Evolutionary conservation across 2,888 invertebrate genomes (phyloP).

Genomic region (Temnothorax unifasciatus): DNA sequence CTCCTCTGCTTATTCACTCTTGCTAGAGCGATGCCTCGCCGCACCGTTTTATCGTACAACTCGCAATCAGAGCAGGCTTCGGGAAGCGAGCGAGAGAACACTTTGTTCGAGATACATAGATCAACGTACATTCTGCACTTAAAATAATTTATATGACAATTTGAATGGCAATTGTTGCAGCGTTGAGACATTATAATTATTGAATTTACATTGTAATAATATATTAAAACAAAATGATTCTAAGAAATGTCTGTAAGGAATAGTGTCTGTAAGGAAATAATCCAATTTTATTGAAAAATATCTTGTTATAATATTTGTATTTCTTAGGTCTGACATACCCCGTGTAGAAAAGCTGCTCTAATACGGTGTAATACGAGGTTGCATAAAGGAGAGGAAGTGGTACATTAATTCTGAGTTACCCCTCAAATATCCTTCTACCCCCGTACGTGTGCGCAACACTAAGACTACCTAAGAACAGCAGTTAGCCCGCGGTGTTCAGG

Average conservation of each 20-base stretch:
- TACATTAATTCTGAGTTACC: conserved; percentile 84
- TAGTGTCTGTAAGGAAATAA: not conserved
- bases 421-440: conserved; percentile 80
- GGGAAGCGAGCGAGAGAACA: not conserved
- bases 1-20: conserved; percentile 56
- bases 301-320: conserved; percentile 1
- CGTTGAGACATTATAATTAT: not conserved
- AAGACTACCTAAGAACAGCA: conserved; percentile 71
- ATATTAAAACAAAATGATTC: not conserved
- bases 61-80: not conserved
- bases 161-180: not conserved
- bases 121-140: not conserved
- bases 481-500: conserved; percentile 78
- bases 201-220: not conserved
- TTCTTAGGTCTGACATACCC: not conserved
- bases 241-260: not conserved
- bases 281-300: not conserved
- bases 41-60: conserved; percentile 59
- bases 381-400: conserved; percentile 81
- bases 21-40: conserved; percentile 36
- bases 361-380: conserved; percentile 66
- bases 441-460: conserved; percentile 73
- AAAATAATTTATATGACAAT: not conserved
- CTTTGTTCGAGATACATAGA: not conserved
- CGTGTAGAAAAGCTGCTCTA: conserved; percentile 62